Percentiles rank a stretch among this genome's conserved stretches.
Evolutionary conservation across 1,140 invertebrate genomes (phyloP).

Genomic region (Nautilus pompilius): DNA sequence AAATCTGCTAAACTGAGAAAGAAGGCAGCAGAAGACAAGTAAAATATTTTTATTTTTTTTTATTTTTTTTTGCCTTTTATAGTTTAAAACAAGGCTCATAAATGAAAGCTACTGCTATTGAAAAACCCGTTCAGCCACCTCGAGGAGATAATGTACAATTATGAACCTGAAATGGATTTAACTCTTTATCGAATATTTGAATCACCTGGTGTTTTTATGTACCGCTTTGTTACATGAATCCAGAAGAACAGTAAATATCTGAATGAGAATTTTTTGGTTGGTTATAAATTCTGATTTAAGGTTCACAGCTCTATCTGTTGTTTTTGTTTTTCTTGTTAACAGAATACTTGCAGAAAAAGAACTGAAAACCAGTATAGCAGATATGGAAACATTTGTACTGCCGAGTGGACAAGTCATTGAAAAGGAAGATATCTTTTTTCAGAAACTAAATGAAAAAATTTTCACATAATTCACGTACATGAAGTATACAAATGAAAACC

Average conservation of each 20-base stretch:
- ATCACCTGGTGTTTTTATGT: not conserved
- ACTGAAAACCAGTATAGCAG: constrained; percentile 55
- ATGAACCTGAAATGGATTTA: not conserved
- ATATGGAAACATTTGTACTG: constrained; percentile 50
- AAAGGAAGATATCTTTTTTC: constrained; percentile 58
- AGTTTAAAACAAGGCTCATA: not conserved
- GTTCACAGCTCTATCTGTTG: not conserved
- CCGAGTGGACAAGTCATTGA: constrained; percentile 60
- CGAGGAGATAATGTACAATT: not conserved
- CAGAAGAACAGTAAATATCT: not conserved
- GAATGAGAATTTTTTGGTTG: not conserved
- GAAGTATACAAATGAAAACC: not conserved
- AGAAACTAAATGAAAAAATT: not conserved
- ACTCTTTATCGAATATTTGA: not conserved
- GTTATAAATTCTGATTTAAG: not conserved
- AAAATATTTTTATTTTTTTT: constrained; percentile 23
- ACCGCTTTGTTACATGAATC: not conserved
- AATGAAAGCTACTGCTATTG: not conserved
- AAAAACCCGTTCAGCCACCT: not conserved
- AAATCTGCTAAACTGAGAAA: constrained; percentile 76
- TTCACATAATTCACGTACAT: not conserved
- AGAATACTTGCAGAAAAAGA: constrained; percentile 71
- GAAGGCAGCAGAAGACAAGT: constrained; percentile 67
- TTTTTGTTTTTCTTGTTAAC: constrained; percentile 26
- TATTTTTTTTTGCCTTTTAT: constrained; percentile 9